Conservation (phyloP, 2,113 vertebrate genomes). For the Lota lota region DNA sequence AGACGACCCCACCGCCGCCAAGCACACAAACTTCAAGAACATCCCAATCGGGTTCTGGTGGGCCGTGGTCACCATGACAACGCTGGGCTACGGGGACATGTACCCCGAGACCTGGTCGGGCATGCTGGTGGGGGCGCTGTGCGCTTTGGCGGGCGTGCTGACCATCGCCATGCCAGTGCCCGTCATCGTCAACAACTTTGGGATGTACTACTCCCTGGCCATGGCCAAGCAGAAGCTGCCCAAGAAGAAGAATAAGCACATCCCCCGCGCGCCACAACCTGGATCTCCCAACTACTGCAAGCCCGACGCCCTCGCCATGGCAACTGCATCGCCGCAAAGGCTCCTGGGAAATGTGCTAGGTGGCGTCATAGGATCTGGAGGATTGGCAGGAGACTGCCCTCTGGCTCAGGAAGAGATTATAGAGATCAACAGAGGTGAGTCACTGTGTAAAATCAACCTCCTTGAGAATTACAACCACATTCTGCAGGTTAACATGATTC, state of each 20-base stretch:
- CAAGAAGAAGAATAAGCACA: slow-evolving; percentile 97
- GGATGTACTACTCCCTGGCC: slow-evolving; percentile 96
- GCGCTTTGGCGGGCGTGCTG: slow-evolving; percentile 90
- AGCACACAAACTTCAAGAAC: slow-evolving; percentile 92
- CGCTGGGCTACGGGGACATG: slow-evolving; percentile 93
- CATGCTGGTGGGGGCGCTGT: slow-evolving; percentile 92
- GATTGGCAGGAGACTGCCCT: slow-evolving; percentile 80
- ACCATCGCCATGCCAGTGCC: slow-evolving; percentile 98
- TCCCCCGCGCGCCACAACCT: slow-evolving; percentile 86
- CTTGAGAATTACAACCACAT: no score
- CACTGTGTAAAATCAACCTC: no score
- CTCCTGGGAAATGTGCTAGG: slow-evolving; percentile 80
- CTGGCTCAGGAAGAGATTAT: slow-evolving; percentile 93
- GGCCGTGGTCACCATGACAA: slow-evolving; percentile 97
- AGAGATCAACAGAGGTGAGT: slow-evolving; percentile 87
- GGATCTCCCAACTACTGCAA: slow-evolving; percentile 93
- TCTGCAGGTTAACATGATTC: no score
- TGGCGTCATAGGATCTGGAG: slow-evolving; percentile 70
- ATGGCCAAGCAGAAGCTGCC: slow-evolving; percentile 98
- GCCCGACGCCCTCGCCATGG: slow-evolving; percentile 80
- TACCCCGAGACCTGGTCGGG: slow-evolving; percentile 96
- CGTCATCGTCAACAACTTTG: slow-evolving; percentile 97
- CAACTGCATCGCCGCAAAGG: slow-evolving; percentile 80
- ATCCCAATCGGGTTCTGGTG: slow-evolving; percentile 98
- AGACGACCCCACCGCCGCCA: slow-evolving; percentile 83